A percentile compares a stretch with the other conserved stretches of the same genome.
Evolutionary conservation across 2,113 vertebrate species (phyloP).

Genomic region (Nymphicus hollandicus): DNA sequence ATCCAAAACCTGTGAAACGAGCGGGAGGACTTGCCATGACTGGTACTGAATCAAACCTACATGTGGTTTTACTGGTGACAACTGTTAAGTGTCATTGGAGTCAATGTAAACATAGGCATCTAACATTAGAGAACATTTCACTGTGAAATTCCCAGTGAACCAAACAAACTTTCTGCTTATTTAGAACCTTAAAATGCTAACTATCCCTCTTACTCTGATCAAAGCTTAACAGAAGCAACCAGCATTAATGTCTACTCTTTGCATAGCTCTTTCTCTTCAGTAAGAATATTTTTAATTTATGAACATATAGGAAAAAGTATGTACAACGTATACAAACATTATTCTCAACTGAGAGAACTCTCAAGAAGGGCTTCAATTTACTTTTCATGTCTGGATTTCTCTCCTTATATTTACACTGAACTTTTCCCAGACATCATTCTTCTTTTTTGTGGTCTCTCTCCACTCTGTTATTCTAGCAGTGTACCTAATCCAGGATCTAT

Average conservation of each 20-base stretch:
- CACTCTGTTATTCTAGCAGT: neutral
- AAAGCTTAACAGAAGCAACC: neutral
- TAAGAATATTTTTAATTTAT: neutral
- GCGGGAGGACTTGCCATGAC: neutral
- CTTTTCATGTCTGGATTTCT: neutral
- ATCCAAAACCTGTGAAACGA: neutral
- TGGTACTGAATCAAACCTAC: neutral
- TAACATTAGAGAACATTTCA: neutral
- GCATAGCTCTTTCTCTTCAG: neutral
- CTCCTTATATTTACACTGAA: neutral
- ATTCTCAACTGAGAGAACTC: neutral
- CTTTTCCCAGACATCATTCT: neutral
- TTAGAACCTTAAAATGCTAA: neutral
- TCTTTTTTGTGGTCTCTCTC: neutral
- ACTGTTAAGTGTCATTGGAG: neutral
- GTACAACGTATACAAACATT: neutral
- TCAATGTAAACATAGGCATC: neutral
- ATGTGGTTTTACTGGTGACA: neutral
- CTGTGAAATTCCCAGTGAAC: neutral
- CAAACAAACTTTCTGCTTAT: neutral
- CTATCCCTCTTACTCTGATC: neutral
- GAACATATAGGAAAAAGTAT: neutral
- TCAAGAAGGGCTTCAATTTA: neutral
- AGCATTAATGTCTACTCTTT: neutral
- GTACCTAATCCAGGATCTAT: neutral